Evolutionary conservation across 2,113 vertebrate species (phyloP), one percentile per base, ranked within the genome.

Genomic region (Alligator mississippiensis): DNA sequence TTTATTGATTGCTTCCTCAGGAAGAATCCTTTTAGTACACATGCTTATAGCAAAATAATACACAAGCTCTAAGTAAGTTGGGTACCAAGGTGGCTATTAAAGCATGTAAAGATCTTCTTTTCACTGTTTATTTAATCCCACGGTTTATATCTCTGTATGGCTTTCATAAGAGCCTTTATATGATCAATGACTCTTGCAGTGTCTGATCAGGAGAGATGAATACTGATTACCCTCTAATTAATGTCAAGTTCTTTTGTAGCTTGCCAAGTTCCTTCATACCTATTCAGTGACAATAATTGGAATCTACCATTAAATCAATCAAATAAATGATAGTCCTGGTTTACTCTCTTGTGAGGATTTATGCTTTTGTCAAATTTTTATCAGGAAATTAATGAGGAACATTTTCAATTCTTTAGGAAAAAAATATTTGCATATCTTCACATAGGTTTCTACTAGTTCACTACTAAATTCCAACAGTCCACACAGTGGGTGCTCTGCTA

Each of bases 1-100:
- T 94, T 60, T 89, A 21, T 28, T 85, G 79, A 7, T 89, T 59
- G 81, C 91, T 96, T 94, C 63, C 93, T 87, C 88, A 92, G 38
- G 58, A 81, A 27, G 84, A 94, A 64, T 84, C 0, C 11, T 77
- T 86, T 80, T 82, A 27, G n/a, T 66, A 66, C 28, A n/a, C 19
- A 61, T 22, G 47, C 47, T 47, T 47, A 47, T 47, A 47, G 47
- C 47, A 47, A 47, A 47, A 47, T 47, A 47, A 47, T 47, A 47
- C 47, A 47, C 47, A 47, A 47, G 47, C 47, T 47, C 7, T 47
- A 47, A 47, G 21, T 47, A 21, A 78, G 79, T 91, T 88, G 76
- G 93, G 92, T 88, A 94, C 59, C 30, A 66, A 70, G 9, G 61
- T 77, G 38, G 4, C 85, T 93, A 30, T 90, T 90, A 80, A 22